Percentiles rank a stretch among this genome's conserved stretches.
These are phyloP conservation scores for Gopherus flavomarginatus DNA, from an alignment of 2,113 vertebrate genomes.

Conservation along the genomic window DNA sequence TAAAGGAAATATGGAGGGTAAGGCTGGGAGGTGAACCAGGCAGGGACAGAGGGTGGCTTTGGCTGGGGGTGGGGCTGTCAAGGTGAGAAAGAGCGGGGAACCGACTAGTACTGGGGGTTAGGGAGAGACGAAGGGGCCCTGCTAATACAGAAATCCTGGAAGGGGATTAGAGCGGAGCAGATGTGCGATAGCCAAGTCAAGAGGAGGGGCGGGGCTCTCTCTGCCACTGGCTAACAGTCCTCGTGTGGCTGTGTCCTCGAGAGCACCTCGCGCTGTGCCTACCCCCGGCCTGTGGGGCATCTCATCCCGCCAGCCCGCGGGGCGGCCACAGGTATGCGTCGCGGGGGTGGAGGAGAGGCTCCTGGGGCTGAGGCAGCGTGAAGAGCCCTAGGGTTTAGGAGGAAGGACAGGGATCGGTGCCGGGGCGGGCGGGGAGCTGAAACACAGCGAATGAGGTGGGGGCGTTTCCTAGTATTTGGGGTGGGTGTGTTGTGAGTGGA, in stretches of 20 bases:
- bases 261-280: background rate
- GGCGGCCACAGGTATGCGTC: background rate
- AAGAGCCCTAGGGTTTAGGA: no score
- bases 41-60: background rate
- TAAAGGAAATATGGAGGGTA: background rate
- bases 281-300: no score
- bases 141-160: background rate
- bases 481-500: no score
- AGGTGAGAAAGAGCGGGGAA: background rate
- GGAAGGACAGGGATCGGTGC: no score
- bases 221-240: background rate
- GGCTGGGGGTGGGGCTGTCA: background rate
- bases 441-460: no score
- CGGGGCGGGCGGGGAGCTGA: no score
- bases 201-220: background rate
- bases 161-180: background rate
- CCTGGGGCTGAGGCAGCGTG: no score
- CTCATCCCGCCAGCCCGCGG: no score
- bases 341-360: accelerated
- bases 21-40: background rate
- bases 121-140: background rate
- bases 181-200: background rate
- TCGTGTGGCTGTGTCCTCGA: background rate
- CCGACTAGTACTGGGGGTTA: no score
- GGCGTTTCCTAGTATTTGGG: no score